These are phyloP conservation scores for Drosophila barbarae DNA, from an alignment of 2,888 invertebrate genomes.

Conservation along the genomic window DNA sequence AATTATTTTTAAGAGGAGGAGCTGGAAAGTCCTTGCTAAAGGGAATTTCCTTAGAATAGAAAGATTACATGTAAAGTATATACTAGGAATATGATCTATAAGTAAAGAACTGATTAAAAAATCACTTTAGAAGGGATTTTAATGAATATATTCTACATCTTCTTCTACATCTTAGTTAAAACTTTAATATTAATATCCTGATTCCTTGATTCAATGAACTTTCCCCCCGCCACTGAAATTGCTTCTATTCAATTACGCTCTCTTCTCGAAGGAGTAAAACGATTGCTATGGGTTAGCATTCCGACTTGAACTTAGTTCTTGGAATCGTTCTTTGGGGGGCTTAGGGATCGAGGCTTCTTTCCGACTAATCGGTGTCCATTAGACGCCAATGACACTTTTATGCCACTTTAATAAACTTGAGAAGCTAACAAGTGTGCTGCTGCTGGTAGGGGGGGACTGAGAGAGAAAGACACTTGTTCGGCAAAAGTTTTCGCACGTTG, in stretches of 20 bases:
- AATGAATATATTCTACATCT: background rate
- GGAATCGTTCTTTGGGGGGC: background rate
- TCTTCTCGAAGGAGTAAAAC: constrained; percentile 9
- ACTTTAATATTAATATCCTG: background rate
- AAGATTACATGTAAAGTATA: too few relatives aligned
- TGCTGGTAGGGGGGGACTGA: background rate
- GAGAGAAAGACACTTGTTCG: constrained; percentile 43
- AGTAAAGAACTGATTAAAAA: background rate
- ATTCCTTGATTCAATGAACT: constrained; percentile 2
- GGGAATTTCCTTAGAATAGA: background rate
- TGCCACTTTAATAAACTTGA: constrained; percentile 75
- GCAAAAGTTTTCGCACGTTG: constrained; percentile 66
- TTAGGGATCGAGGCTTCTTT: constrained; percentile 38
- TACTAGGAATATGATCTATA: background rate
- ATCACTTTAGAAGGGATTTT: background rate
- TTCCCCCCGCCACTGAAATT: background rate
- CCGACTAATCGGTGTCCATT: constrained; percentile 68
- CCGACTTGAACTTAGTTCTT: constrained; percentile 4
- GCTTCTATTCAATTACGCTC: constrained; percentile 16
- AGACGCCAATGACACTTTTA: constrained; percentile 74
- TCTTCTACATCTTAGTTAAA: background rate
- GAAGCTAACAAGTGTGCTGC: constrained; percentile 32
- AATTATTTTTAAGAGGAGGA: background rate
- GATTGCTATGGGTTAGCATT: background rate
- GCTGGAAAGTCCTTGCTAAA: background rate